Percentiles rank a stretch among this genome's conserved stretches.
phyloP scores from a whole-genome alignment of 1,140 invertebrate species.

The Cherax destructor region DNA sequence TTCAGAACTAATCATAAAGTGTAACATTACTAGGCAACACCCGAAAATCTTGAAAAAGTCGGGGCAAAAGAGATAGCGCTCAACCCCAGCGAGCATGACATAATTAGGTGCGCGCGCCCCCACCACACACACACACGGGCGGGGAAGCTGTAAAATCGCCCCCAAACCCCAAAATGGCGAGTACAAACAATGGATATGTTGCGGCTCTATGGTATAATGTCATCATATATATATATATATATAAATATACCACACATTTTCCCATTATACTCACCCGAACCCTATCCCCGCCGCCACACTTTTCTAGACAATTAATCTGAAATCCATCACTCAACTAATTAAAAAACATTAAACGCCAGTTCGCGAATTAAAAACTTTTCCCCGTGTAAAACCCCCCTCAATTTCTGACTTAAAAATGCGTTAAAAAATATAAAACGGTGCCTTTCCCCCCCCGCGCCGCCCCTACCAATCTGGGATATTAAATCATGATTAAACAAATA shows the following conservation, averaged over 20 bases:
- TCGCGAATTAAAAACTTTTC: constrained; percentile 38
- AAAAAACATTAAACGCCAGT: constrained; percentile 61
- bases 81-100: background rate
- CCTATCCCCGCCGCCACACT: background rate
- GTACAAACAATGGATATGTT: background rate
- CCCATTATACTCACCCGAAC: background rate
- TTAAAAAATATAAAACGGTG: background rate
- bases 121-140: too few relatives aligned
- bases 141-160: too few relatives aligned
- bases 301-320: constrained; percentile 42
- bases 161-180: background rate
- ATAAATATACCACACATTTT: background rate
- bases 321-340: constrained; percentile 58
- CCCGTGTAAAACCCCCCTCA: constrained; percentile 5
- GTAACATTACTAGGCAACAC: too few relatives aligned
- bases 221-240: too few relatives aligned
- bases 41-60: too few relatives aligned
- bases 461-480: constrained; percentile 67
- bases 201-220: too few relatives aligned
- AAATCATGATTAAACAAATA: constrained; percentile 72
- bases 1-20: too few relatives aligned
- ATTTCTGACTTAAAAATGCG: constrained; percentile 6
- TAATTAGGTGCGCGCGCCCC: background rate
- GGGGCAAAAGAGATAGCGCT: too few relatives aligned
- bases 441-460: background rate